Percentiles rank a stretch among this genome's conserved stretches.
phyloP scores from a whole-genome alignment of 1,140 invertebrate genomes.

The Halictus rubicundus region DNA sequence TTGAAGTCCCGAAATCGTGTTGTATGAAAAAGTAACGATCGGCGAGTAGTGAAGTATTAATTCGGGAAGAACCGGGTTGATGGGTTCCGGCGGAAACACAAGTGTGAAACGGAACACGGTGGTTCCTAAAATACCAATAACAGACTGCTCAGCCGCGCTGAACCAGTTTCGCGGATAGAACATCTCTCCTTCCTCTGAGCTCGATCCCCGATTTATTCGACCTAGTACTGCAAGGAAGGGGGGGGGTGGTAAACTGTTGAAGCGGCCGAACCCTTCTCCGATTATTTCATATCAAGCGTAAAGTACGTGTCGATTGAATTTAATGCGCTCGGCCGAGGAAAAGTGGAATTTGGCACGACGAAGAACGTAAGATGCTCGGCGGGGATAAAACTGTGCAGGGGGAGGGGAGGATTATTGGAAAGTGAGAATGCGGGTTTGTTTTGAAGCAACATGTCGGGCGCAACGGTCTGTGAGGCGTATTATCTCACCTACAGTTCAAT shows the following conservation, averaged over 20 bases:
- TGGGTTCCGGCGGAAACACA: not conserved
- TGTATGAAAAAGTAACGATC: too few relatives aligned
- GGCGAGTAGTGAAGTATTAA: too few relatives aligned
- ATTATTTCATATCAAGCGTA: constrained; percentile 48
- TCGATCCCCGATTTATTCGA: constrained; percentile 9
- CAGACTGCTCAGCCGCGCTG: not conserved
- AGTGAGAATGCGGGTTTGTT: constrained; percentile 71
- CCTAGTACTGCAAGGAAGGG: too few relatives aligned
- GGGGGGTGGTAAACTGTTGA: not conserved
- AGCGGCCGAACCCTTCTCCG: constrained; percentile 21
- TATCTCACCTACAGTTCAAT: constrained; percentile 76
- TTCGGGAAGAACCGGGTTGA: not conserved
- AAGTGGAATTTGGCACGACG: constrained; percentile 34
- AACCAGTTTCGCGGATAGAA: not conserved
- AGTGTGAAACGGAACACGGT: not conserved
- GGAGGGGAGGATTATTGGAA: constrained; percentile 66
- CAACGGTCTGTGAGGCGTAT: constrained; percentile 67
- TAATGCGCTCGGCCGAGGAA: constrained; percentile 31
- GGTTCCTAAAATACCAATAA: not conserved
- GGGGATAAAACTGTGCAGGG: constrained; percentile 56
- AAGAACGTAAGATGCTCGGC: constrained; percentile 30
- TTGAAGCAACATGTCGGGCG: constrained; percentile 68
- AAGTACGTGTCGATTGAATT: constrained; percentile 55
- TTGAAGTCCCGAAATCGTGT: too few relatives aligned
- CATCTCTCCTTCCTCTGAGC: not conserved